A percentile compares a stretch with the other conserved stretches of the same genome.
Evolutionary conservation across 2,113 vertebrate genomes (phyloP).

Genomic region (Tetrao urogallus): DNA sequence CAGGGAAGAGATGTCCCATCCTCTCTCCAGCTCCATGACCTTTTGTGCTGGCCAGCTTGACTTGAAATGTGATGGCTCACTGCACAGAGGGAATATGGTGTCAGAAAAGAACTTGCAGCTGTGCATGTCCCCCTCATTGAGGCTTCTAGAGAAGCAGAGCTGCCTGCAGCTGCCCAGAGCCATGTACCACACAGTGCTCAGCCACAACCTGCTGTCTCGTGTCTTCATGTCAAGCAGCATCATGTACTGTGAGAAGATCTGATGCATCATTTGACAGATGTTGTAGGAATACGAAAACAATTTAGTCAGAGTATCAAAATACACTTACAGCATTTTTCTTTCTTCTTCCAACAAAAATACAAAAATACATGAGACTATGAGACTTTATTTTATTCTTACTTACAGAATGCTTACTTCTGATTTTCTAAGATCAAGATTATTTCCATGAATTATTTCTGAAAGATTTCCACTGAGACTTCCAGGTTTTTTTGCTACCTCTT

Average conservation of each 20-base stretch:
- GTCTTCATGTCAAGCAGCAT: fast-evolving
- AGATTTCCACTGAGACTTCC: neutral
- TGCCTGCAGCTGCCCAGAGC: neutral
- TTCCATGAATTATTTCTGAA: neutral
- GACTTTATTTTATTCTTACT: neutral
- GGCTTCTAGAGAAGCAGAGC: neutral
- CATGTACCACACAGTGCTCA: neutral
- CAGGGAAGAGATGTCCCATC: neutral
- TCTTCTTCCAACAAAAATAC: neutral
- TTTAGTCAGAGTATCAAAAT: neutral
- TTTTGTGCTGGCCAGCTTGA: neutral
- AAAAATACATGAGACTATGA: neutral
- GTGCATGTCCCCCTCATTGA: neutral
- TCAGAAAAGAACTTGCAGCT: neutral
- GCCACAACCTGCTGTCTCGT: neutral
- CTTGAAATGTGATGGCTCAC: neutral
- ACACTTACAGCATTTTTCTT: neutral
- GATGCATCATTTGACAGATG: neutral
- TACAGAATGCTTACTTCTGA: neutral
- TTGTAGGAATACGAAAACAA: neutral
- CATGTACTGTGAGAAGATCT: neutral
- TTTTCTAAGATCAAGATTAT: neutral
- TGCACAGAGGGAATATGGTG: neutral
- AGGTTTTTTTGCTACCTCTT: neutral
- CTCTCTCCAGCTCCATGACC: neutral